Evolutionary conservation across 1,140 invertebrate species (phyloP).

Genomic region (Caenorhabditis brenneri): DNA sequence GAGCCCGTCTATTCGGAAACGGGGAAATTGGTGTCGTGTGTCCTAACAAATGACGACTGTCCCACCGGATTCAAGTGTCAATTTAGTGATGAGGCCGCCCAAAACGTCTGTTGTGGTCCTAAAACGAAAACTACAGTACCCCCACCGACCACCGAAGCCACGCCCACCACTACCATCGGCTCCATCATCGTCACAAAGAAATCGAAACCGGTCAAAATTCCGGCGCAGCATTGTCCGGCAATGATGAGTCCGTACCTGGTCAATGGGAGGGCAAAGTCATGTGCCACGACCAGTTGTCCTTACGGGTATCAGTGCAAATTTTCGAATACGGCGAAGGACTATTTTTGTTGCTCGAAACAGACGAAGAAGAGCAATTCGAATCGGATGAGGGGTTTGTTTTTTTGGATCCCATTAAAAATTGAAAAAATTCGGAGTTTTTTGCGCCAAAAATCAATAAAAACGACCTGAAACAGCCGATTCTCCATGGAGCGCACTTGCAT

Average conservation of each 20-base stretch:
- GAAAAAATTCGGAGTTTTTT: not conserved
- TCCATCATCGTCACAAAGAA: not conserved
- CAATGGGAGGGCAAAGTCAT: conserved; percentile 44
- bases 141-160: not conserved
- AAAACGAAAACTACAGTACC: not conserved
- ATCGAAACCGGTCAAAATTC: not conserved
- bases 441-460: too few relatives aligned
- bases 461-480: too few relatives aligned
- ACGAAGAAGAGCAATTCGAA: conserved; percentile 41
- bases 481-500: too few relatives aligned
- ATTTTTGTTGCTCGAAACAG: conserved; percentile 52
- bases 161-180: not conserved
- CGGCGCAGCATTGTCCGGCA: conserved; percentile 33
- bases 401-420: not conserved
- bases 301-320: conserved; percentile 54
- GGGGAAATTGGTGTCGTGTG: not conserved
- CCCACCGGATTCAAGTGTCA: conserved; percentile 40
- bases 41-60: conserved; percentile 44
- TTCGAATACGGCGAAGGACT: conserved; percentile 30
- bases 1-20: not conserved
- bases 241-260: conserved; percentile 46
- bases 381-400: not conserved
- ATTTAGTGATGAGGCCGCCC: conserved; percentile 19
- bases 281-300: conserved; percentile 45
- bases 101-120: conserved; percentile 45